Evolutionary conservation across 2,797 vertebrate genomes (phyloP), one percentile per base, ranked within the genome.

Genomic region (Scolopax bukidnonensis): DNA sequence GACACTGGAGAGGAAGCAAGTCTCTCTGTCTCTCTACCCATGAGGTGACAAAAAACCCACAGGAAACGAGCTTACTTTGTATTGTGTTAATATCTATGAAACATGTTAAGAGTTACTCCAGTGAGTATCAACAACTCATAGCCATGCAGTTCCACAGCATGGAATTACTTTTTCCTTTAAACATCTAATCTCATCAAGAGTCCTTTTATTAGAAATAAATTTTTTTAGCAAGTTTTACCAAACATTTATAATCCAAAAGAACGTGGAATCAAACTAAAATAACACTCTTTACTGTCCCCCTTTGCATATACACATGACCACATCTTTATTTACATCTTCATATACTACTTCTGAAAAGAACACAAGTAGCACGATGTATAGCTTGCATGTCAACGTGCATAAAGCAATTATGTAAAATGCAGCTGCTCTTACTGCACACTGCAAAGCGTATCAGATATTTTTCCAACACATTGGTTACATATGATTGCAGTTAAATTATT

Each of bases 341-440:
- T 2, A 56, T 11, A 54, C 67, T 23, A 21, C 23, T 60, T 21
- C 28, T 65, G 36, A 80, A 48, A 50, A 70, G 75, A 87, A 60
- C 27, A 33, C 41, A 83, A 68, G 81, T 3, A 75, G 75, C 59
- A 83, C 20, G 32, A 74, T 1, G 10, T 87, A 88, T 51, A 74
- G 78, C 83, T 69, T 73, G 59, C 81, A 97, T 95, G 98, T 98
- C 98, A 98, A 98, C 48, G 96, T 92, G 93, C 97, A 97, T 98
- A 98, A 98, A 98, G 82, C 89, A 89, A 87, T 95, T 89, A 95
- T 7, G 50, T 45, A 71, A 93, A 93, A 93, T 36, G 79, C 82
- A 96, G 83, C 84, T 57, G 76, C 60, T 92, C 90, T 81, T 83
- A 56, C 82, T 32, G 79, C 30, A 25, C 64, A 45, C 60, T 80